These are phyloP conservation scores for Acinonyx jubatus DNA, from an alignment of 2,113 vertebrate genomes.

Conservation along the genomic window DNA sequence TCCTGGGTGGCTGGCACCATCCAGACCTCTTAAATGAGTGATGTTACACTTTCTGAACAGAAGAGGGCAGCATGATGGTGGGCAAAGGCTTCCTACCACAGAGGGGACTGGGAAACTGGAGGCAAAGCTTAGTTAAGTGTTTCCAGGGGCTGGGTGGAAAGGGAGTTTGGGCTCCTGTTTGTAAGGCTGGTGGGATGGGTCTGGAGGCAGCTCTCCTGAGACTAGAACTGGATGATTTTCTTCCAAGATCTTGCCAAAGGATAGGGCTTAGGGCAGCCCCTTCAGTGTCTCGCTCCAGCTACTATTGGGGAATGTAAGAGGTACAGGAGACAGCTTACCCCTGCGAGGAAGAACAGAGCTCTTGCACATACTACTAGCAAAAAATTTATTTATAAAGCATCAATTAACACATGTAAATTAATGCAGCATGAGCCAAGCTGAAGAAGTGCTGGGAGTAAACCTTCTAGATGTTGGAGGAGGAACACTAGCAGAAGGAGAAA, in stretches of 20 bases:
- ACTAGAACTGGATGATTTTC: neutral
- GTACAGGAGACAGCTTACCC: neutral
- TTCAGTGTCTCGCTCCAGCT: neutral
- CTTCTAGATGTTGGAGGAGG: neutral
- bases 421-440: slow-evolving; percentile 26
- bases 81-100: neutral
- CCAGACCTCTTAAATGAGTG: slow-evolving; percentile 26
- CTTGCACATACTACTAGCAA: neutral
- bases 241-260: neutral
- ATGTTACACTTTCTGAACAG: slow-evolving; percentile 37
- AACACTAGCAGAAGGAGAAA: neutral
- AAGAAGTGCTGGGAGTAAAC: slow-evolving; percentile 10
- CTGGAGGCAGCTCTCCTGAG: neutral
- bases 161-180: neutral
- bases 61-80: slow-evolving; percentile 61
- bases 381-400: slow-evolving; percentile 59
- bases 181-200: neutral
- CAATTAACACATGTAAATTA: slow-evolving; percentile 59
- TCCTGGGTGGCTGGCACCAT: slow-evolving; percentile 63
- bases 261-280: neutral
- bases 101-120: neutral
- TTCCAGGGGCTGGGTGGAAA: neutral
- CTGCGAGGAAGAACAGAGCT: neutral
- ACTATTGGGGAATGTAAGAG: neutral
- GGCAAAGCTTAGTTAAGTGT: neutral